phyloP scores from a whole-genome alignment of 2,113 vertebrate species.

The Psammodynastes pulverulentus region DNA sequence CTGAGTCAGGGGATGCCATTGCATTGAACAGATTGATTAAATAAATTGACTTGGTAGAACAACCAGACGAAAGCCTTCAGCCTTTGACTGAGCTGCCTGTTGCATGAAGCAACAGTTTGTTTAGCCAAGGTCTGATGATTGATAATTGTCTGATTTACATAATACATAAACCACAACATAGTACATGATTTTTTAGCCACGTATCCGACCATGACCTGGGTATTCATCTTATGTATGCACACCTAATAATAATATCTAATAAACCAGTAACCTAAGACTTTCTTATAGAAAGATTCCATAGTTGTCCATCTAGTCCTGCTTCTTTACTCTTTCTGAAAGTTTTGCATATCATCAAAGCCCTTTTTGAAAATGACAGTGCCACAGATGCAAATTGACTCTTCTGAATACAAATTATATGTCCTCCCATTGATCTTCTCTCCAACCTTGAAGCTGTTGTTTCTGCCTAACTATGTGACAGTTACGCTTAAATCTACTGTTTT shows the following conservation, averaged over 20 bases:
- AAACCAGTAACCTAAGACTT: not conserved
- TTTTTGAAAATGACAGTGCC: not conserved
- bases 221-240: not conserved
- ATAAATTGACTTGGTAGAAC: not conserved
- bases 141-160: not conserved
- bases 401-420: not conserved
- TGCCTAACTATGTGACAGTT: not conserved
- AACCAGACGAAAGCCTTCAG: not conserved
- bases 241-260: not conserved
- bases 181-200: not conserved
- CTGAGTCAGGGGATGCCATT: not conserved
- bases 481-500: not conserved
- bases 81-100: not conserved
- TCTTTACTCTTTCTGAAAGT: not conserved
- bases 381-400: not conserved
- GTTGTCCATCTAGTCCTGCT: not conserved
- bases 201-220: not conserved
- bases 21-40: not conserved
- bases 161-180: not conserved
- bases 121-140: not conserved
- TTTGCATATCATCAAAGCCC: not conserved
- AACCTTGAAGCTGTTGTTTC: not conserved
- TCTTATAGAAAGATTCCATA: not conserved
- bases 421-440: not conserved
- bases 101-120: not conserved